Conservation (phyloP, 92 coral and sea anemone species). For the Porites rus region DNA sequence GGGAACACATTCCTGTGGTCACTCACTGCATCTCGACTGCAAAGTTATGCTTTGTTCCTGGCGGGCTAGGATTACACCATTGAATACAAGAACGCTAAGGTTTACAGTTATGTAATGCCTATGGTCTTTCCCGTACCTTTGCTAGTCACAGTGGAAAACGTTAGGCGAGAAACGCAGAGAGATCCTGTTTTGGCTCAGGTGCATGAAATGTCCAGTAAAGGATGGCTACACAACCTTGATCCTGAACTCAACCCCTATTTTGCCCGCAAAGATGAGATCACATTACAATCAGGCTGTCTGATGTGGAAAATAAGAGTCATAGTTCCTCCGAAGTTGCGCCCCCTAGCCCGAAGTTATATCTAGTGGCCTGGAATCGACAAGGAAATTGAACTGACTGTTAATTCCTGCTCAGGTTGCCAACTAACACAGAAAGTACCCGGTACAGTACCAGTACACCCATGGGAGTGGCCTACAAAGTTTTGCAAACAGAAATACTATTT, state of each 20-base stretch:
- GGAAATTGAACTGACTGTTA: constrained; percentile 1
- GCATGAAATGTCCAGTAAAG: constrained; percentile 7
- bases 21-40: constrained; percentile 39
- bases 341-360: constrained; percentile 1
- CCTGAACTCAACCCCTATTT: constrained; percentile 14
- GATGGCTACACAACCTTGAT: constrained; percentile 17
- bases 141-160: background rate
- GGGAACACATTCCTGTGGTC: constrained; percentile 21
- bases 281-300: constrained; percentile 16
- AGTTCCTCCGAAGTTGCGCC: constrained; percentile 13
- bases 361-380: constrained; percentile 45
- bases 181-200: constrained; percentile 8
- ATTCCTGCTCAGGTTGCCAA: background rate
- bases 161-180: constrained; percentile 13
- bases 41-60: constrained; percentile 46
- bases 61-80: constrained; percentile 44
- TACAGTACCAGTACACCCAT: background rate
- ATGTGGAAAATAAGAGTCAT: constrained; percentile 40
- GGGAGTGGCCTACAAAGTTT: background rate
- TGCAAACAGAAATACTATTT: too few relatives aligned
- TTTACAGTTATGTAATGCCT: constrained; percentile 53
- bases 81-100: constrained; percentile 52
- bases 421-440: constrained; percentile 1
- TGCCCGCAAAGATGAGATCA: constrained; percentile 18
- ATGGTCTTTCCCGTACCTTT: constrained; percentile 44